Evolutionary conservation across 2,113 vertebrate genomes (phyloP).

Genomic region (Larimichthys polyactis): DNA sequence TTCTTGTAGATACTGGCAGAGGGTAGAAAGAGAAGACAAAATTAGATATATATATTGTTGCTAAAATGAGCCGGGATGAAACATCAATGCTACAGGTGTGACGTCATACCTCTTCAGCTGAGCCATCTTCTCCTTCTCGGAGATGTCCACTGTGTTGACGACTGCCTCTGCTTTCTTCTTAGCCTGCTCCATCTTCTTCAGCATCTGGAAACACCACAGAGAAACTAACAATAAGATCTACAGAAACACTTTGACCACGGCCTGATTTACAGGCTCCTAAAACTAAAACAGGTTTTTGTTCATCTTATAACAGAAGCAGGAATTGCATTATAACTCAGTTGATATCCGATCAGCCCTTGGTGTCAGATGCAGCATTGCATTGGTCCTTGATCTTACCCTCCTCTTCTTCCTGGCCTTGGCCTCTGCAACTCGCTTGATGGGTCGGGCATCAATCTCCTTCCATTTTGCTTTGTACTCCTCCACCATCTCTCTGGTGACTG

Average conservation of each 20-base stretch:
- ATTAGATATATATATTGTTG: not conserved
- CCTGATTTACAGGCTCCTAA: not conserved
- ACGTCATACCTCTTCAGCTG: conserved; percentile 89
- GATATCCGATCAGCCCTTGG: not conserved
- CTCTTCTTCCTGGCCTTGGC: conserved; percentile 97
- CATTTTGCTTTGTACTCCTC: conserved; percentile 93
- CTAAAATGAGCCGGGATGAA: not conserved
- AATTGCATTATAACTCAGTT: not conserved
- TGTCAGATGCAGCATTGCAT: not conserved
- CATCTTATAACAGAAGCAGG: not conserved
- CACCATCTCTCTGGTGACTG: conserved; percentile 89
- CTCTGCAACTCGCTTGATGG: conserved; percentile 96
- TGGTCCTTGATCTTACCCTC: conserved; percentile 84
- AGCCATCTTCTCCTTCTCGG: conserved; percentile 93
- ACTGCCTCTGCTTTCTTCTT: conserved; percentile 97
- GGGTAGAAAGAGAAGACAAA: not conserved
- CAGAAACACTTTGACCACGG: not conserved
- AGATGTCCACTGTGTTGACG: conserved; percentile 95
- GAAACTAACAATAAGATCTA: not conserved
- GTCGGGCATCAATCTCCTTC: conserved; percentile 93
- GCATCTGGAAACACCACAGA: conserved; percentile 81
- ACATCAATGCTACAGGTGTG: not conserved
- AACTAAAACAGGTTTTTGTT: not conserved
- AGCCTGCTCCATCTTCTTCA: conserved; percentile 96
- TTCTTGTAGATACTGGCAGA: conserved; percentile 95